Evolutionary conservation across 2,113 vertebrate genomes (phyloP).

Genomic region (Ageneiosus marmoratus): DNA sequence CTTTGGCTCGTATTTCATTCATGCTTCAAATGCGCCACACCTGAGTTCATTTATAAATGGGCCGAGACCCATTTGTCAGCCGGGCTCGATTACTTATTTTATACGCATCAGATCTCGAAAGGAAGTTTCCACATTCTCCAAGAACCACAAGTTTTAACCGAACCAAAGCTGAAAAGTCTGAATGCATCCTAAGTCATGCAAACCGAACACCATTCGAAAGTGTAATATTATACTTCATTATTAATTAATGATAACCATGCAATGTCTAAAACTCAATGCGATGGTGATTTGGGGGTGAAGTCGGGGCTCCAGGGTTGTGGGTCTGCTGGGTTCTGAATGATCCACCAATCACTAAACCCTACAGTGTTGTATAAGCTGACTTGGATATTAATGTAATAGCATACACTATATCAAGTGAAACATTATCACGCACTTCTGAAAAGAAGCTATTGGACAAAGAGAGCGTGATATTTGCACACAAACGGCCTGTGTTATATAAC

Average conservation of each 20-base stretch:
- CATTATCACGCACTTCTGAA: conserved; percentile 8
- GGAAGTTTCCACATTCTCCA: too few relatives aligned
- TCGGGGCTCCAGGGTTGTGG: too few relatives aligned
- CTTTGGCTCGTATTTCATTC: too few relatives aligned
- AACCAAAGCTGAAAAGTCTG: too few relatives aligned
- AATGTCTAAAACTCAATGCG: too few relatives aligned
- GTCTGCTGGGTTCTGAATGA: not conserved
- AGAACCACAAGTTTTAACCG: too few relatives aligned
- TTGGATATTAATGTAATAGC: conserved; percentile 19
- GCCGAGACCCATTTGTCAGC: too few relatives aligned
- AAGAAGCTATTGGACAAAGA: conserved; percentile 29
- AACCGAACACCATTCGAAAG: not conserved
- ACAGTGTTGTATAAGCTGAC: not conserved
- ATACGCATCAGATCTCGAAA: too few relatives aligned
- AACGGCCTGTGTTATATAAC: conserved; percentile 51
- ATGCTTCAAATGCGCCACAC: too few relatives aligned
- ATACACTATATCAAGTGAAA: conserved; percentile 22
- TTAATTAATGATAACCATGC: not conserved
- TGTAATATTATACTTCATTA: not conserved
- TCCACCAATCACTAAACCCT: not conserved
- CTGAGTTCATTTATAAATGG: too few relatives aligned
- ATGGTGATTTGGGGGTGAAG: too few relatives aligned
- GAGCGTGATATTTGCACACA: conserved; percentile 54
- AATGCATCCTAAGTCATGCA: not conserved
- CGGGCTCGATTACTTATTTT: too few relatives aligned